A percentile compares a stretch with the other conserved stretches of the same genome.
Conservation (phyloP, 2,797 vertebrate species). For the Hapalemur alaotrensis region DNA sequence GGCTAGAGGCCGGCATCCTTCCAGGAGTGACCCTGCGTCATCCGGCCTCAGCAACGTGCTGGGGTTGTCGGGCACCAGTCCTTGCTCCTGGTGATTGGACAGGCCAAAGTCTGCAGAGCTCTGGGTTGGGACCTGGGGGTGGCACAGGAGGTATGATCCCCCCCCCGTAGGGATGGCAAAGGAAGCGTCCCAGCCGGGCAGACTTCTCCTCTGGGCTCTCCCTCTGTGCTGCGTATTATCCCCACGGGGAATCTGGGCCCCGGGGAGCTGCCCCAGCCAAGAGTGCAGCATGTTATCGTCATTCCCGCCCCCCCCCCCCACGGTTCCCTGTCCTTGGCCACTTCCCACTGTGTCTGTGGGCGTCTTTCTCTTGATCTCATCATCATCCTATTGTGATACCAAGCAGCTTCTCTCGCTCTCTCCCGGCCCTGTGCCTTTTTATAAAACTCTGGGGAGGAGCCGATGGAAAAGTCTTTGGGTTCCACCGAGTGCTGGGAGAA, state of each 20-base stretch:
- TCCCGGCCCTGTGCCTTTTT: neutral
- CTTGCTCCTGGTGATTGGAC: neutral
- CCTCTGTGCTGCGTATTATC: neutral
- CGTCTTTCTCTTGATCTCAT: neutral
- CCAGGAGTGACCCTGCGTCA: neutral
- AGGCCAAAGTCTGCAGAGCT: neutral
- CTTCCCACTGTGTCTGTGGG: neutral
- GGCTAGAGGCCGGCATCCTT: neutral
- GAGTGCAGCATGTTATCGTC: fast-evolving
- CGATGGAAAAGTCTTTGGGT: neutral
- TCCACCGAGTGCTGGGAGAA: neutral
- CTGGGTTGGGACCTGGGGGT: neutral
- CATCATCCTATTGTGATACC: neutral
- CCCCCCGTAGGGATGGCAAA: neutral
- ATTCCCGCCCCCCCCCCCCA: too few relatives aligned
- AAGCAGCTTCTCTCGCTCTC: neutral
- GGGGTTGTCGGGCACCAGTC: neutral
- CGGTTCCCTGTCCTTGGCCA: neutral
- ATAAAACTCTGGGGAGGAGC: neutral
- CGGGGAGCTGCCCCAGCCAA: neutral
- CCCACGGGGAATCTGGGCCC: neutral
- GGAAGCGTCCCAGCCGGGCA: neutral
- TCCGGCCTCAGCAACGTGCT: neutral
- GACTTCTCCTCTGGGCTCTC: neutral
- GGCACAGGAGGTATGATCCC: neutral